A percentile compares a stretch with the other conserved stretches of the same genome.
phyloP scores from a whole-genome alignment of 1,140 invertebrate genomes.

The Papilio helenus region DNA sequence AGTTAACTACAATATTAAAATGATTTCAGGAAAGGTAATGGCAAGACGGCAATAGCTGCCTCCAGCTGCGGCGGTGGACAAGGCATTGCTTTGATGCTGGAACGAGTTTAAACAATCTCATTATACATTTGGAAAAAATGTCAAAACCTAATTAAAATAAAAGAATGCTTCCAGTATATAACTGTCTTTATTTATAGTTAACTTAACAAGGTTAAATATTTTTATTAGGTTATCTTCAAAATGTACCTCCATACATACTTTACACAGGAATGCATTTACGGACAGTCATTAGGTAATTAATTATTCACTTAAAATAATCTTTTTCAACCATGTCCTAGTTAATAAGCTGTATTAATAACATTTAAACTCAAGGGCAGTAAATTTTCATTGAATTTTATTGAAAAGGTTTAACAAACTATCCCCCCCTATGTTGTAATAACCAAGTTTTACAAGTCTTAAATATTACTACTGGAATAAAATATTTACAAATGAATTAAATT shows the following conservation, averaged over 20 bases:
- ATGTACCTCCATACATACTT: too few relatives aligned
- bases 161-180: neutral
- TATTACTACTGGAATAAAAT: neutral
- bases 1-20: constrained; percentile 1
- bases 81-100: constrained; percentile 67
- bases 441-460: neutral
- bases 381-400: neutral
- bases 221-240: too few relatives aligned
- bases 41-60: constrained; percentile 56
- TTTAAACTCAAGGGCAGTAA: neutral
- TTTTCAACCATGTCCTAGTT: too few relatives aligned
- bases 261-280: neutral
- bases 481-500: neutral
- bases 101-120: constrained; percentile 50
- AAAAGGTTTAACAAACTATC: neutral
- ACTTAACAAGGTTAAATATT: neutral
- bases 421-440: too few relatives aligned
- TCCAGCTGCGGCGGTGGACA: constrained; percentile 70
- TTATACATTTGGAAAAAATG: neutral
- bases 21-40: constrained; percentile 55
- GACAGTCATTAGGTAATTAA: neutral
- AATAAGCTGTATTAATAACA: too few relatives aligned
- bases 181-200: constrained; percentile 9
- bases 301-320: neutral
- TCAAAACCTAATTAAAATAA: neutral